phyloP scores from a whole-genome alignment of 2,113 vertebrate species.

The Eulacestoma nigropectus region DNA sequence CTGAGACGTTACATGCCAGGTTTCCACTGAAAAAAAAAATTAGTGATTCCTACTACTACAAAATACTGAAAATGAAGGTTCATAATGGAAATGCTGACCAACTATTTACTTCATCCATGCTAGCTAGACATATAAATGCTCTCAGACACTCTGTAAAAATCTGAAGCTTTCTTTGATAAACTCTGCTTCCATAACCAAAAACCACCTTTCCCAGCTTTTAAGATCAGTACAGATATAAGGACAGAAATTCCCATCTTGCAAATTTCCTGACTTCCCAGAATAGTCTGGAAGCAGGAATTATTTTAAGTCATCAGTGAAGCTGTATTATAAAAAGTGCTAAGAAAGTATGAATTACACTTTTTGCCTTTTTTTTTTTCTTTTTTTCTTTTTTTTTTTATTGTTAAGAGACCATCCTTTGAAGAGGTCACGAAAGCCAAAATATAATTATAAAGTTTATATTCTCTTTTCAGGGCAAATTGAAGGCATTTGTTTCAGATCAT shows the following conservation, averaged over 20 bases:
- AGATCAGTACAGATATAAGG: neutral
- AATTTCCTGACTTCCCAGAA: slow-evolving; percentile 31
- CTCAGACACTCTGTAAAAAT: neutral
- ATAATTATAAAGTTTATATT: neutral
- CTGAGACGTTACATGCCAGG: slow-evolving; percentile 43
- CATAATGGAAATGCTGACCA: slow-evolving; percentile 40
- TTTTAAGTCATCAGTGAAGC: neutral
- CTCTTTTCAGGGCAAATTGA: slow-evolving; percentile 9
- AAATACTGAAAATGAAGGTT: slow-evolving; percentile 35
- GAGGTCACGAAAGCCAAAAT: neutral
- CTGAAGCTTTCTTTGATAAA: neutral
- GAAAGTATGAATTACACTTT: neutral
- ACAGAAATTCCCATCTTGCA: neutral
- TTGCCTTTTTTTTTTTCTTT: neutral
- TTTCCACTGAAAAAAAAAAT: slow-evolving; percentile 53
- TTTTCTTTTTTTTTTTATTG: neutral
- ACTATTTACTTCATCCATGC: neutral
- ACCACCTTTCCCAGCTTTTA: neutral
- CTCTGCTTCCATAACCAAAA: neutral
- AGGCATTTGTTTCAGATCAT: slow-evolving; percentile 18
- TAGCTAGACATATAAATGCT: neutral
- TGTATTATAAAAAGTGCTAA: neutral
- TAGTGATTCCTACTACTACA: slow-evolving; percentile 36
- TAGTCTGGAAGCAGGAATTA: slow-evolving; percentile 13
- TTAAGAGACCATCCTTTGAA: neutral